Base-by-base conservation (phyloP, 2,797 vertebrate genomes). In the Melanotaenia parkinsoni region DNA sequence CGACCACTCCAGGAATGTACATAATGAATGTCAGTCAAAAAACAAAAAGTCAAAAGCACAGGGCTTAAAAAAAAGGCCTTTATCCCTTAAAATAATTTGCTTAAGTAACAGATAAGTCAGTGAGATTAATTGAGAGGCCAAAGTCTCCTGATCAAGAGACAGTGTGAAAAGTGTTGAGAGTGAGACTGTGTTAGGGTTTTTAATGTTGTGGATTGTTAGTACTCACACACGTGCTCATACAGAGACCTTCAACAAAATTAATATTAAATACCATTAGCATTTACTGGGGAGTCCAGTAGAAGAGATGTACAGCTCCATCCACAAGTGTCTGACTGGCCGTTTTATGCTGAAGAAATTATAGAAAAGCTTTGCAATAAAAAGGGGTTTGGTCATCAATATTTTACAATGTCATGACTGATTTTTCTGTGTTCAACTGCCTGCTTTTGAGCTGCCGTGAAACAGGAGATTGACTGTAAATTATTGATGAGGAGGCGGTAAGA, bases 391-490 rank as follows among this genome's bases (percentile, higher is more conserved):
- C 78, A 91, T 94, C 74, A 88, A 91, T 94, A 89, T 92, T 94
- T 92, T 67, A 93, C 76, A 26, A 75, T 62, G 22, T 71, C 83
- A 79, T 70, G 89, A 87, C 74, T 86, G 86, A 90, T 89, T 91
- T 53, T 89, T 93, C 79, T 88, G 60, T 76, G 86, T 80, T 67
- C 80, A 86, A 88, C 86, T 80, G 75, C 81, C 81, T 90, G 79
- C 81, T 86, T 90, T 81, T 60, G 74, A 81, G 74, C 81, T 77
- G 75, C 76, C 58, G 53, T 89, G 94, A 93, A 95, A 95, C 86
- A 84, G 82, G 90, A 94, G 89, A 84, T 83, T 83, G 79, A 71
- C 79, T 63, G 56, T 94, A 81, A 94, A 95, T 94, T 86, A 95
- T 94, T 85, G 84, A 95, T 92, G 86, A 88, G 59, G 70, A 77